Evolutionary conservation across 2,113 vertebrate species (phyloP).

Genomic region (Ceuthmochares aereus): DNA sequence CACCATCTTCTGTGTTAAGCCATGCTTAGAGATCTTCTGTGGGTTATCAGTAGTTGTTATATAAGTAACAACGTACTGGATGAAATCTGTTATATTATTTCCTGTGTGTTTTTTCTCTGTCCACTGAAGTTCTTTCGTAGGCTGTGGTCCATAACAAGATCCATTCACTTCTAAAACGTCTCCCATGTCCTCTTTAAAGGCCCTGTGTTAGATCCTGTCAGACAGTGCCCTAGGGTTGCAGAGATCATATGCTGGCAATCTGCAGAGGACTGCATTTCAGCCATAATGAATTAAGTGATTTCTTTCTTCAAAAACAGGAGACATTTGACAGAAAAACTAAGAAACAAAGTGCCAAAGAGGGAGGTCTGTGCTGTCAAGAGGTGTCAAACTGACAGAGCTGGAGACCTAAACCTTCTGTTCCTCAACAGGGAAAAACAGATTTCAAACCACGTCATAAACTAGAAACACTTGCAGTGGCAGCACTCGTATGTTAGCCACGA

Average conservation of each 20-base stretch:
- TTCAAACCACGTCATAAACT: conserved; percentile 37
- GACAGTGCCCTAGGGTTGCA: not conserved
- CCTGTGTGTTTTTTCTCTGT: not conserved
- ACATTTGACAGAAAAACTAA: conserved; percentile 41
- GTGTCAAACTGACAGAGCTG: conserved; percentile 56
- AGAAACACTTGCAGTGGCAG: conserved; percentile 43
- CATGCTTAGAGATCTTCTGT: conserved; percentile 14
- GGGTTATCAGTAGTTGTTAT: conserved; percentile 31
- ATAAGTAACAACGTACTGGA: conserved; percentile 33
- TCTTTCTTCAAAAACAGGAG: conserved; percentile 43
- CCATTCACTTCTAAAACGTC: not conserved
- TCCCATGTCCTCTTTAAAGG: not conserved
- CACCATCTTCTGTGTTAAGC: not conserved
- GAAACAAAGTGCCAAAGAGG: conserved; percentile 27
- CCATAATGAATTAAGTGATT: conserved; percentile 41
- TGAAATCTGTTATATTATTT: conserved; percentile 5
- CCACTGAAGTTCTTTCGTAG: not conserved
- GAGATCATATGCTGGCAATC: not conserved
- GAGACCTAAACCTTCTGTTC: conserved; percentile 65
- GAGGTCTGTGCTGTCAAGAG: conserved; percentile 59
- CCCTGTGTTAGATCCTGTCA: not conserved
- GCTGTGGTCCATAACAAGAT: conserved; percentile 7
- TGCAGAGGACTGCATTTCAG: conserved; percentile 10
- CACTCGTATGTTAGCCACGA: conserved; percentile 10
- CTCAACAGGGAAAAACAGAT: conserved; percentile 46